Percentiles rank a stretch among this genome's conserved stretches.
Conservation (phyloP, 2,888 invertebrate species). For the Orthonevra nobilis region DNA sequence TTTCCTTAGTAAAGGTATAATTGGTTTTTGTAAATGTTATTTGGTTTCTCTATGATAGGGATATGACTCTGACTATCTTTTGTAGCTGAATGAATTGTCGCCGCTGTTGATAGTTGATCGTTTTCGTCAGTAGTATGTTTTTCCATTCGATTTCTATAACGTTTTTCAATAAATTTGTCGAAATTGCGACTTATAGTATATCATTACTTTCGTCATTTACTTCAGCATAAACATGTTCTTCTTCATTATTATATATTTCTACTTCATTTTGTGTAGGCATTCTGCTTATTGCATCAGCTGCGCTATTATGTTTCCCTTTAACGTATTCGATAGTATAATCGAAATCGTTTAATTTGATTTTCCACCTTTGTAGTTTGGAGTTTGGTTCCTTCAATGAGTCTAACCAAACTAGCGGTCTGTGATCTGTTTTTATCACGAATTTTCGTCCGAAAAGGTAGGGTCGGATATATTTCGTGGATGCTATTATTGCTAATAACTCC, state of each 20-base stretch:
- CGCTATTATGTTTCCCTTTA: too few species aligned
- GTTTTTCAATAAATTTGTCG: constrained; percentile 13
- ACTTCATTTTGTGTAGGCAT: constrained; percentile 1
- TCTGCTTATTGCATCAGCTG: constrained; percentile 1
- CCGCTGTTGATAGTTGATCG: constrained; percentile 11
- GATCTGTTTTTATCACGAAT: constrained; percentile 77
- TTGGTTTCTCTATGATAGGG: constrained; percentile 6
- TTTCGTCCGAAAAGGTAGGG: constrained; percentile 75
- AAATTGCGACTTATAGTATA: not conserved
- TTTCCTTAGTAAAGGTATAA: constrained; percentile 8
- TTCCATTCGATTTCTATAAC: not conserved
- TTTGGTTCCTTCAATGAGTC: constrained; percentile 18
- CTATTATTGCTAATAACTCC: constrained; percentile 75
- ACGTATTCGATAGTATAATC: too few species aligned
- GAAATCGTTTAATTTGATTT: too few species aligned
- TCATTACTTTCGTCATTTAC: not conserved
- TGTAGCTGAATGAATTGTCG: constrained; percentile 7
- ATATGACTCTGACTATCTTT: constrained; percentile 2
- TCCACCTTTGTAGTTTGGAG: not conserved
- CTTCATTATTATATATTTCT: constrained; percentile 2
- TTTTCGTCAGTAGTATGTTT: constrained; percentile 1
- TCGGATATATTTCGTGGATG: constrained; percentile 75
- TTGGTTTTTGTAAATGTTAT: constrained; percentile 21
- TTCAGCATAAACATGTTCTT: not conserved
- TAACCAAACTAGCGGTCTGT: constrained; percentile 76